Evolutionary conservation across 2,797 vertebrate species (phyloP).

Genomic region (Scolopax rusticola): DNA sequence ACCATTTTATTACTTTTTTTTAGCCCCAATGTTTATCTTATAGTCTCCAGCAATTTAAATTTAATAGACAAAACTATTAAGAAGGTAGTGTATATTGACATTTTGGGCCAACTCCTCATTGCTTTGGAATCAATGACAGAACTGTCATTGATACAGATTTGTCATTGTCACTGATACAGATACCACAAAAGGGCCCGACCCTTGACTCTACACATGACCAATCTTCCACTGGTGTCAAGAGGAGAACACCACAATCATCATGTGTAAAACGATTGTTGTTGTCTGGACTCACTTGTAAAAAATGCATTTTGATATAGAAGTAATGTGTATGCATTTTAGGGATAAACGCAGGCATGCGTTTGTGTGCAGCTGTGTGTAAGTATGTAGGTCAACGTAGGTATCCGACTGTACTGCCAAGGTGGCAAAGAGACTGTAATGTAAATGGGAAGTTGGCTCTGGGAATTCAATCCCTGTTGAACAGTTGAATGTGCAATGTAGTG

Average conservation of each 20-base stretch:
- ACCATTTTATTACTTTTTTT: constrained; percentile 13
- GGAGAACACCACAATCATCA: background rate
- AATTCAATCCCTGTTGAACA: background rate
- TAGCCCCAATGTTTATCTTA: background rate
- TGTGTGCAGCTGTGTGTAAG: background rate
- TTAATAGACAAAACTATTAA: constrained; percentile 21
- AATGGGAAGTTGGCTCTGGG: background rate
- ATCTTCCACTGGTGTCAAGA: background rate
- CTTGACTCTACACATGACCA: background rate
- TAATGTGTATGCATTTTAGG: background rate
- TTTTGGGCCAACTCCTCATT: background rate
- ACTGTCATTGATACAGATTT: background rate
- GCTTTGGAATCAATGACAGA: background rate
- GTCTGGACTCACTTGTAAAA: background rate
- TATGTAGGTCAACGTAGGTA: accelerated
- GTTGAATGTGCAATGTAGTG: background rate
- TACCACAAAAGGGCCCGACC: background rate
- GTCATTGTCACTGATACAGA: too few relatives aligned
- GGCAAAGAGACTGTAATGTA: background rate
- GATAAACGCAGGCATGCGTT: accelerated
- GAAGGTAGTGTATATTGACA: background rate
- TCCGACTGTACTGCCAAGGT: background rate
- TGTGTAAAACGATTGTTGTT: background rate
- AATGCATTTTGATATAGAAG: background rate
- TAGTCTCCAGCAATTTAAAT: background rate